A percentile compares a stretch with the other conserved stretches of the same genome.
These are phyloP conservation scores for Tribolium madens DNA, from an alignment of 1,140 invertebrate genomes.

Conservation along the genomic window DNA sequence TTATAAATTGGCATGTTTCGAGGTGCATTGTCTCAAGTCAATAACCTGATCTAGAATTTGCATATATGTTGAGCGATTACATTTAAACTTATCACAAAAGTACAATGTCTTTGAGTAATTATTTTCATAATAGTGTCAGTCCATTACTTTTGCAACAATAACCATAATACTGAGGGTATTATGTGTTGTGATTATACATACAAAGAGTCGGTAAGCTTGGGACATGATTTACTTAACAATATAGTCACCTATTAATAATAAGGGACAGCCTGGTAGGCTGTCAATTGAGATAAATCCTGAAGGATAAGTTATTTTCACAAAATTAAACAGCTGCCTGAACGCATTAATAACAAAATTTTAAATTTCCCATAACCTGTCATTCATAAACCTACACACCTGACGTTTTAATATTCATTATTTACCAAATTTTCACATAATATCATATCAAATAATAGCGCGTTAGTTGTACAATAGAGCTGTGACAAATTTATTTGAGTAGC, in stretches of 20 bases:
- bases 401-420: background rate
- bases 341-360: background rate
- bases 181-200: constrained; percentile 13
- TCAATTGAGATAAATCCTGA: constrained; percentile 31
- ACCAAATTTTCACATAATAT: background rate
- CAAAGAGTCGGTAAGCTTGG: constrained; percentile 23
- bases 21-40: background rate
- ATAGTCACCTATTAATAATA: constrained; percentile 42
- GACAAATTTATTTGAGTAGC: background rate
- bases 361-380: background rate
- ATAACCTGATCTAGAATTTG: background rate
- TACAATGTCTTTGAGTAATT: constrained; percentile 2
- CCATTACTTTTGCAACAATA: constrained; percentile 20
- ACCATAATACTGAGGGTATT: constrained; percentile 9
- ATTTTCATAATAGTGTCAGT: constrained; percentile 9
- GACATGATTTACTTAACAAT: constrained; percentile 38
- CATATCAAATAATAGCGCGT: background rate
- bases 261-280: constrained; percentile 13
- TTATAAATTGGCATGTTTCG: background rate
- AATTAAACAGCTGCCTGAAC: background rate
- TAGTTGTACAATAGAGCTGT: background rate
- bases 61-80: background rate
- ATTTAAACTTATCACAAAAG: constrained; percentile 1
- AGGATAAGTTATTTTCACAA: constrained; percentile 3
- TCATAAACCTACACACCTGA: background rate